Evolutionary conservation across 2,888 invertebrate genomes (phyloP).

Genomic region (Amiota minor): DNA sequence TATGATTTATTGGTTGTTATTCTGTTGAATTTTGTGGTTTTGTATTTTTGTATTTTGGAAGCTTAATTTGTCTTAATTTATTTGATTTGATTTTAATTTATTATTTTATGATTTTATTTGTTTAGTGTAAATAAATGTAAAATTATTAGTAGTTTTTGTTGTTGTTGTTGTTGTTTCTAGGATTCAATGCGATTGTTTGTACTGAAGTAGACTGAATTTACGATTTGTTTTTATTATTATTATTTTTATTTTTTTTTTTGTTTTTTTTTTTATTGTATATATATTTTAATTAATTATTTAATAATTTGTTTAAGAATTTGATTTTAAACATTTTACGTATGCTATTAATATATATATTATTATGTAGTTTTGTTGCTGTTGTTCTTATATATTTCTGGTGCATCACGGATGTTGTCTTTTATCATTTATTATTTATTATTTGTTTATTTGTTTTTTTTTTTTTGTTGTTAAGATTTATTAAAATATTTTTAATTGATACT

Average conservation of each 20-base stretch:
- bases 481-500: slow-evolving; percentile 56
- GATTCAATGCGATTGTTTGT: slow-evolving; percentile 9
- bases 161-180: slow-evolving; percentile 6
- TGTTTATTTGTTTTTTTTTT: slow-evolving; percentile 32
- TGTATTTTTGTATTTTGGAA: slow-evolving; percentile 27
- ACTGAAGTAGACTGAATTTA: not conserved
- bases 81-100: not conserved
- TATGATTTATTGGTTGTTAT: not conserved
- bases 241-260: slow-evolving; percentile 5
- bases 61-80: not conserved
- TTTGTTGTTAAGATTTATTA: slow-evolving; percentile 41
- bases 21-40: slow-evolving; percentile 30
- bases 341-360: not conserved
- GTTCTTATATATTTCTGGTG: slow-evolving; percentile 17
- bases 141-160: not conserved
- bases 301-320: too few species aligned
- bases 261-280: not conserved
- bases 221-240: not conserved
- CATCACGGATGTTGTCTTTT: not conserved
- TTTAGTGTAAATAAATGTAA: not conserved
- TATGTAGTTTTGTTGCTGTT: slow-evolving; percentile 19
- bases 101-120: slow-evolving; percentile 4
- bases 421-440: slow-evolving; percentile 34
- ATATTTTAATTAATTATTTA: not conserved
- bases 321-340: not conserved